Base-by-base conservation (phyloP, 2,888 invertebrate genomes). In the Oscheius sp. region DNA sequence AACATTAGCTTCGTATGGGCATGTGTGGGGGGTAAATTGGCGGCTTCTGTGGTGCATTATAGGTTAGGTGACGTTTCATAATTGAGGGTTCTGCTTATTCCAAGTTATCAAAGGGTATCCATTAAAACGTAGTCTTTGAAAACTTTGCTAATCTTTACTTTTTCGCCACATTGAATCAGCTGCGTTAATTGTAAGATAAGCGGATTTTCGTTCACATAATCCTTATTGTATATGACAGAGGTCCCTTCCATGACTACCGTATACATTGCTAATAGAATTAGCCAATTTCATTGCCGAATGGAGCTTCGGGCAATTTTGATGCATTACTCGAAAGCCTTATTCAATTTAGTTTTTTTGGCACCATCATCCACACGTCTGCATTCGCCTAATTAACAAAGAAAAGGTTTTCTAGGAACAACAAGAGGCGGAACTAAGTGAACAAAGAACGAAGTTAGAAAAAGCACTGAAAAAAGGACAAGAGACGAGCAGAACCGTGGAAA, bases 391-490 rank as follows among this genome's bases (percentile, higher is more conserved):
- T 23, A 35, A 27, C 61, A 18, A 71, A 21, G n/a, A n/a, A 25
- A 29, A 56, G 45, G 23, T 9, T 9, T 66, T 80, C 61, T 66
- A 84, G 83, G 76, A 79, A 45, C 66, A 43, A 9, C 75, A 79
- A 13, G 69, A 79, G 59, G 58, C 73, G 2, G 72, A 77, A n/a
- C 73, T 87, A 27, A 72, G 74, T 16, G 86, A 86, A 49, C 79
- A 76, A 18, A 63, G 87, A 41, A 79, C 76, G n/a, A 87, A 87
- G 75, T 69, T 84, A 21, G 87, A 87, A 72, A 79, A 78, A 63
- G 81, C 85, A 9, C 71, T 87, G 23, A 73, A 81, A 53, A 86
- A 85, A 46, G 81, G 81, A 16, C 72, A 72, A 16, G 79, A 81
- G 46, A 79, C 73, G 29, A 73, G 76, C 23, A 75, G 58, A 52